Base-by-base conservation (phyloP, 1,140 invertebrate genomes). In the Pristionchus pacificus region DNA sequence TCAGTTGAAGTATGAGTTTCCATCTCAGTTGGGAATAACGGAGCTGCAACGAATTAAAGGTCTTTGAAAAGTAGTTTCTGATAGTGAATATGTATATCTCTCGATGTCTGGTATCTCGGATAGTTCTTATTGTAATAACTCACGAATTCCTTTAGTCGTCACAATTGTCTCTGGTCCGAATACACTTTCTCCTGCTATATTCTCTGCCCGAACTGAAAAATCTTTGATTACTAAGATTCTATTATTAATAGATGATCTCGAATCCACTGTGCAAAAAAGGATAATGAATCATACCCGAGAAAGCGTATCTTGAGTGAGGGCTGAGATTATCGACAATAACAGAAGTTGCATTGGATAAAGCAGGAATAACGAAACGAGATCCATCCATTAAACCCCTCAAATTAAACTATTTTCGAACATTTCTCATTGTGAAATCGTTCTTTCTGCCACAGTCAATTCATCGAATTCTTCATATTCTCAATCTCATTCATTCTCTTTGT, bases 191-290 rank as follows among this genome's bases (percentile, higher is more conserved):
- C 80, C 80, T 2, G 81, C 81, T 2, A 70, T 64, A 65, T 82
- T 82, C 73, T 82, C 80, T 15, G 80, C 82, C 19, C 82, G 60
- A n/a, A 82, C 75, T 31, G 71, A 70, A 27, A 83, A 77, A 13
- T 33, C 67, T 6, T 49, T 49, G 38, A 49, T 49, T 49, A 49
- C 6, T 49, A 19, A 49, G 38, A 10, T 49, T 63, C 1, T 67
- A 25, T 67, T 2, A 25, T 70, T 70, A n/a, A n/a, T 25, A 74
- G 71, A 38, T 32, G 2, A 70, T 63, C 28, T 63, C 28, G 28
- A 19, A 15, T 63, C 33, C 19, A 63, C 24, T 13, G 31, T 65
- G 24, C 6, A 19, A 49, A 49, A 49, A 49, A 19, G 6, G 38
- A 19, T 49, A 49, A 10, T 49, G 38, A 49, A 10, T 49, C 6